Evolutionary conservation across 92 coral and sea anemone genomes (phyloP).

Genomic region (Porites rus): DNA sequence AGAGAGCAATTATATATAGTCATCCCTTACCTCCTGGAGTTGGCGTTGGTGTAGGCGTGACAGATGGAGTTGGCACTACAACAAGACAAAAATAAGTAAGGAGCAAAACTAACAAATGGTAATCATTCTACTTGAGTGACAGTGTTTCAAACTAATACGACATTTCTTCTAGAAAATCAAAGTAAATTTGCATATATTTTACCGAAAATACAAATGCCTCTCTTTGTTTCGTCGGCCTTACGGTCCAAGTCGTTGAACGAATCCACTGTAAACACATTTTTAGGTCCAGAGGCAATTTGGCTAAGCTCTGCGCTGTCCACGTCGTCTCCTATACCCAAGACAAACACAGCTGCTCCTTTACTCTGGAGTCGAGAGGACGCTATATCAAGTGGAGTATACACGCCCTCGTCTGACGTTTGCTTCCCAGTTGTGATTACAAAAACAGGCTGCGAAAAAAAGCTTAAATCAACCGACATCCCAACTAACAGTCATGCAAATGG

Average conservation of each 20-base stretch:
- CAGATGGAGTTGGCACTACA: background rate
- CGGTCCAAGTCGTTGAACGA: constrained; percentile 52
- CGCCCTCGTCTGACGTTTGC: constrained; percentile 52
- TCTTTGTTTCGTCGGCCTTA: constrained; percentile 31
- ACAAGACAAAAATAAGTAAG: background rate
- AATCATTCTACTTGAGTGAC: background rate
- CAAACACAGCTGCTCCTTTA: constrained; percentile 50
- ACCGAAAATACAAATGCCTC: constrained; percentile 35
- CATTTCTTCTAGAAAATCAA: no score
- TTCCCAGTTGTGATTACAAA: constrained; percentile 60
- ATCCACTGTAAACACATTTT: constrained; percentile 23
- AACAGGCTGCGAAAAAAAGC: constrained; percentile 15
- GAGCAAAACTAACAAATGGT: background rate
- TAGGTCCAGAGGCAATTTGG: constrained; percentile 55
- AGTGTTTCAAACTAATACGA: background rate
- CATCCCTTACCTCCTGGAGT: background rate
- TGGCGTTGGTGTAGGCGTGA: background rate
- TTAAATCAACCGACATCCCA: no score
- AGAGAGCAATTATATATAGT: no score
- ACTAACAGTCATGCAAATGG: no score
- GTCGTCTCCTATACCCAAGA: constrained; percentile 55
- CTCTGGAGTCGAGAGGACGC: constrained; percentile 52
- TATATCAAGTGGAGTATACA: constrained; percentile 27
- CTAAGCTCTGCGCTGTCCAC: constrained; percentile 37
- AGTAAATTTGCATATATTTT: background rate